These are phyloP conservation scores for Helogale parvula DNA, from an alignment of 2,113 vertebrate genomes.

Conservation along the genomic window DNA sequence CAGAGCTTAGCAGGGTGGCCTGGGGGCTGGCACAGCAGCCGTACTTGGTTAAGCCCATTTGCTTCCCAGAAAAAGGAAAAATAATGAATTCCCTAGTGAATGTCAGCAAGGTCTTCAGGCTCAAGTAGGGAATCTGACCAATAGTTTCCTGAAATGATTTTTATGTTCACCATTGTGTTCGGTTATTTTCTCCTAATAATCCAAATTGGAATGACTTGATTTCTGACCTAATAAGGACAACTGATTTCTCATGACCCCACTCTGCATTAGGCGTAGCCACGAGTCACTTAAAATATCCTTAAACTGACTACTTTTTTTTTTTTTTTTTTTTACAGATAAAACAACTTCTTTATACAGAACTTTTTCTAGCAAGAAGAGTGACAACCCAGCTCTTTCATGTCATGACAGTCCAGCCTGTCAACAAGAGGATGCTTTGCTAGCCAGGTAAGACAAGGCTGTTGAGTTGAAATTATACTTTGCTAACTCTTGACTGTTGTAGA, in stretches of 20 bases:
- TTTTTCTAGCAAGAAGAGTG: not conserved
- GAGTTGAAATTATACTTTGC: not conserved
- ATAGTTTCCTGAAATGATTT: not conserved
- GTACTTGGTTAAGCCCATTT: not conserved
- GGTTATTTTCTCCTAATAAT: not conserved
- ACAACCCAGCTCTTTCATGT: not conserved
- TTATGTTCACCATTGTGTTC: not conserved
- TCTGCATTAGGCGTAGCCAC: not conserved
- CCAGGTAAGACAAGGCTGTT: not conserved
- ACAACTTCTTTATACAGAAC: not conserved
- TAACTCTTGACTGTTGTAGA: not conserved
- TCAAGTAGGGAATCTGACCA: not conserved
- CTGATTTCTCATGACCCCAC: not conserved
- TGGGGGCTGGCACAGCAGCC: not conserved
- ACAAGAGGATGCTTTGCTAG: not conserved
- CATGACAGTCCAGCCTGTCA: not conserved
- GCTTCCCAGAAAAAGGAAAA: not conserved
- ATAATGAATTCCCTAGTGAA: not conserved
- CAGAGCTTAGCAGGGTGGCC: not conserved
- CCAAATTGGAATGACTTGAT: not conserved
- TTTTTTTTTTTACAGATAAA: not conserved
- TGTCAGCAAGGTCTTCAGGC: not conserved
- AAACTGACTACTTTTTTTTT: not conserved
- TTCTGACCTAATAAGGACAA: not conserved
- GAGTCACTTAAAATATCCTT: slow-evolving; percentile 5